Conservation (phyloP, 2,888 invertebrate species). For the Pemphredon lugubris region DNA sequence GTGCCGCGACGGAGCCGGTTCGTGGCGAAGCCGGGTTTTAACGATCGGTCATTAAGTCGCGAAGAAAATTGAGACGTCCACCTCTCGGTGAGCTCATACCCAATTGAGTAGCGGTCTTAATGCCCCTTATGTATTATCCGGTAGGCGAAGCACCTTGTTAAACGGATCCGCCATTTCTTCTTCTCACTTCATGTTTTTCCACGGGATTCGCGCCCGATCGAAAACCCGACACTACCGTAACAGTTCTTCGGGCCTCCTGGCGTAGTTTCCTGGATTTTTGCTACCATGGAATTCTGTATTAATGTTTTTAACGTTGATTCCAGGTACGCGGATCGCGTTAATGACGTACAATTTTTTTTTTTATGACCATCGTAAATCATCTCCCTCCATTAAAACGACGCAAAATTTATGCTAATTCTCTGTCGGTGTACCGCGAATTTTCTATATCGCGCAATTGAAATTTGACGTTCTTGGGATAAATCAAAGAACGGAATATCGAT, state of each 20-base stretch:
- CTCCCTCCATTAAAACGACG: no score
- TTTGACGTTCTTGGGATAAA: no score
- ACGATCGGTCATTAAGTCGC: conserved; percentile 79
- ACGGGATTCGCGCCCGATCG: conserved; percentile 41
- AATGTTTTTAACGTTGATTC: no score
- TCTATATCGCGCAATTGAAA: no score
- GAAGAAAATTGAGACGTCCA: conserved; percentile 79
- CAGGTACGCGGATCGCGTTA: no score
- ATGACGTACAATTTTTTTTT: no score
- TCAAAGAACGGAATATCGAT: no score
- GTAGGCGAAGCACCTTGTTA: conserved; percentile 66
- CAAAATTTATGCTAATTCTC: no score
- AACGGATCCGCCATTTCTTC: conserved; percentile 60
- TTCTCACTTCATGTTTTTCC: conserved; percentile 55
- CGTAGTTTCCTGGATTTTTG: background rate
- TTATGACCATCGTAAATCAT: no score
- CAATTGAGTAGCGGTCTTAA: conserved; percentile 72
- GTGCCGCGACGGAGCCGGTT: conserved; percentile 69
- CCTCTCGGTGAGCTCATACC: conserved; percentile 70
- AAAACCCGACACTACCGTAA: conserved; percentile 49
- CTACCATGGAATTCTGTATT: background rate
- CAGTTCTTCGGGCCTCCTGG: conserved; percentile 3
- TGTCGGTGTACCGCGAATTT: no score
- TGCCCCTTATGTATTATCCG: conserved; percentile 72
- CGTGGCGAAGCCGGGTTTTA: conserved; percentile 73